Conservation (phyloP, 2,113 vertebrate species). For the Eublepharis macularius region DNA sequence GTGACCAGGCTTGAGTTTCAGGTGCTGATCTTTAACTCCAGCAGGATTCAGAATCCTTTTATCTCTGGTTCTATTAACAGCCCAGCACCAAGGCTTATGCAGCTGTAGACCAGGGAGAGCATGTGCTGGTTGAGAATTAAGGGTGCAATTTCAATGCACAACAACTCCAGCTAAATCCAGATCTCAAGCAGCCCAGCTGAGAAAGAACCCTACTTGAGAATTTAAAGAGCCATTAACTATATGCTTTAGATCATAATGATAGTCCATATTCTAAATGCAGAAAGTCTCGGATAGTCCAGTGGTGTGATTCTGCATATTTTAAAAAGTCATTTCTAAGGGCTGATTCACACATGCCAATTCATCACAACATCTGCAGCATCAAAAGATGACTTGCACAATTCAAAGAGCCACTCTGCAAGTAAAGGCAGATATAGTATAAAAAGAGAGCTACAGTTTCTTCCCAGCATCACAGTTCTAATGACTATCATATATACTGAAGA, state of each 20-base stretch:
- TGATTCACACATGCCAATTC: background rate
- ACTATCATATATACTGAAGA: no score
- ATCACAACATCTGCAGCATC: background rate
- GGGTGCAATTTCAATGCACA: background rate
- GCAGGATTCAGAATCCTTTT: background rate
- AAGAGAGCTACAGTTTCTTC: background rate
- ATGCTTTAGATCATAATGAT: background rate
- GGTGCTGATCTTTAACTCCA: fast-evolving
- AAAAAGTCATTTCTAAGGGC: background rate
- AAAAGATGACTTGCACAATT: no score
- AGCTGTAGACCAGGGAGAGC: background rate
- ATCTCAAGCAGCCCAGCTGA: background rate
- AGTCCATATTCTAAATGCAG: background rate
- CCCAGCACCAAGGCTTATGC: background rate
- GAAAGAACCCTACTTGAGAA: background rate
- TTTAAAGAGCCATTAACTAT: background rate
- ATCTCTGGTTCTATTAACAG: background rate
- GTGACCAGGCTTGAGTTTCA: background rate
- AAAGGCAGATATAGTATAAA: background rate
- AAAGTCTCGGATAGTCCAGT: background rate
- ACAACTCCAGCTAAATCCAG: background rate
- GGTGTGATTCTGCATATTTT: background rate
- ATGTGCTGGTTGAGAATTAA: background rate
- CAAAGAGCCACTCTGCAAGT: background rate
- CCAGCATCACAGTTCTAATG: background rate